Conservation (phyloP, 1,140 invertebrate species). For the Drosophila sechellia region DNA sequence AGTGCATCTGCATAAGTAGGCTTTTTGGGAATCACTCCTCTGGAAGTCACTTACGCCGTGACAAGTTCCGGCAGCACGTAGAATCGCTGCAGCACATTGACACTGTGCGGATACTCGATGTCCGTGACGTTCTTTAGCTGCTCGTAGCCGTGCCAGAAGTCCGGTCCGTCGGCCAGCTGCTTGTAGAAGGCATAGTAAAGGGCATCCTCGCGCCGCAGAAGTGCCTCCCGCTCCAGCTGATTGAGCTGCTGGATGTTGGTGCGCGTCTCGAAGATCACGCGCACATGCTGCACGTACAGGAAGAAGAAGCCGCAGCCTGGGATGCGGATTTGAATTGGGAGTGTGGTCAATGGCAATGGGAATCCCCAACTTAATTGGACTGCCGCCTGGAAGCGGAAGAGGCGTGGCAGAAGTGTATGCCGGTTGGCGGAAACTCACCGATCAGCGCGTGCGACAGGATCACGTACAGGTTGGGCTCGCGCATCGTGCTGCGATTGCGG, state of each 20-base stretch:
- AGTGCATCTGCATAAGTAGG: neutral
- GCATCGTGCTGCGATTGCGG: conserved; percentile 55
- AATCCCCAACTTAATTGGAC: neutral
- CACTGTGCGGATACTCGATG: conserved; percentile 79
- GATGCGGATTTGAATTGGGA: no score
- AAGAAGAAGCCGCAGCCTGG: conserved; percentile 82
- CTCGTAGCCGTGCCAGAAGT: conserved; percentile 76
- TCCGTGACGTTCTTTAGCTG: conserved; percentile 73
- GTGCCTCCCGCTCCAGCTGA: conserved; percentile 73
- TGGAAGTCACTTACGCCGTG: conserved; percentile 63
- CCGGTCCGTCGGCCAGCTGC: conserved; percentile 66
- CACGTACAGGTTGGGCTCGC: conserved; percentile 69
- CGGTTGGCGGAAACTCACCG: conserved; percentile 54
- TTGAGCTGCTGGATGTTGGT: conserved; percentile 75
- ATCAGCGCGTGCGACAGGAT: conserved; percentile 78
- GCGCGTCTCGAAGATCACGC: conserved; percentile 74
- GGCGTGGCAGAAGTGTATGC: conserved; percentile 1
- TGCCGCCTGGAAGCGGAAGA: neutral
- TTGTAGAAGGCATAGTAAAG: conserved; percentile 84
- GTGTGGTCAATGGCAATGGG: neutral
- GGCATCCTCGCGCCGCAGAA: conserved; percentile 76
- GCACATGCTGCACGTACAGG: conserved; percentile 80
- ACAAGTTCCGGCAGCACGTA: conserved; percentile 78
- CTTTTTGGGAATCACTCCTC: no score
- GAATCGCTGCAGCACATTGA: conserved; percentile 79